Conservation (phyloP, 2,113 vertebrate species). For the Pardalotus punctatus region DNA sequence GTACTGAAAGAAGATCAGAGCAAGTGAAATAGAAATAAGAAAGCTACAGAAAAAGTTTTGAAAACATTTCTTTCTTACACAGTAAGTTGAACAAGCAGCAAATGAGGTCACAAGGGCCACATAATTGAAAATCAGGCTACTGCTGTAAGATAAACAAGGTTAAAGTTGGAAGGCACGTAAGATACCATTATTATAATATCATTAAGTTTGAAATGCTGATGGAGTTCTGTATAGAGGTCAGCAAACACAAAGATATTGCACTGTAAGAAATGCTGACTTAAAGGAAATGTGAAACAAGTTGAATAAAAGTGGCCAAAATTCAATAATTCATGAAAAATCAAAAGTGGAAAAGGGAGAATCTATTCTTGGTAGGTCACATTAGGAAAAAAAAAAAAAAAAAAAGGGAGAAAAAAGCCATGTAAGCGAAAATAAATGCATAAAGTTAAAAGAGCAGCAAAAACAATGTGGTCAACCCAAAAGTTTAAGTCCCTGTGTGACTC, state of each 20-base stretch:
- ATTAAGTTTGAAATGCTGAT: slow-evolving; percentile 49
- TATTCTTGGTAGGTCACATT: slow-evolving; percentile 5
- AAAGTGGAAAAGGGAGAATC: neutral
- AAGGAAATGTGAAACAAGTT: slow-evolving; percentile 1
- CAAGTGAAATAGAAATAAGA: neutral
- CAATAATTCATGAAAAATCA: slow-evolving; percentile 43
- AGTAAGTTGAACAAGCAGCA: neutral
- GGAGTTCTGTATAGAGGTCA: slow-evolving; percentile 12
- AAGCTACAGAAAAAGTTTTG: neutral
- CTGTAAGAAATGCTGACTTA: slow-evolving; percentile 45
- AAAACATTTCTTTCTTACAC: neutral
- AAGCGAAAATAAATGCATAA: slow-evolving; percentile 31
- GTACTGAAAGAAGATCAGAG: neutral
- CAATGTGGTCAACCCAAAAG: neutral
- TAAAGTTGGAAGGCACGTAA: slow-evolving; percentile 3
- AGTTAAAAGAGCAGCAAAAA: neutral
- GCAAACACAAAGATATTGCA: slow-evolving; percentile 2
- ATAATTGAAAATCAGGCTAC: neutral
- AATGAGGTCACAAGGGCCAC: neutral
- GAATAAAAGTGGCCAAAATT: slow-evolving; percentile 43
- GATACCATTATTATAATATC: neutral
- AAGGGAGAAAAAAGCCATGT: neutral
- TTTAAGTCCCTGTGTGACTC: neutral
- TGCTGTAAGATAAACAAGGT: slow-evolving; percentile 18
- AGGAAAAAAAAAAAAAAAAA: rapidly evolving